Conservation (phyloP, 2,113 vertebrate species). For the Apteryx mantelli region DNA sequence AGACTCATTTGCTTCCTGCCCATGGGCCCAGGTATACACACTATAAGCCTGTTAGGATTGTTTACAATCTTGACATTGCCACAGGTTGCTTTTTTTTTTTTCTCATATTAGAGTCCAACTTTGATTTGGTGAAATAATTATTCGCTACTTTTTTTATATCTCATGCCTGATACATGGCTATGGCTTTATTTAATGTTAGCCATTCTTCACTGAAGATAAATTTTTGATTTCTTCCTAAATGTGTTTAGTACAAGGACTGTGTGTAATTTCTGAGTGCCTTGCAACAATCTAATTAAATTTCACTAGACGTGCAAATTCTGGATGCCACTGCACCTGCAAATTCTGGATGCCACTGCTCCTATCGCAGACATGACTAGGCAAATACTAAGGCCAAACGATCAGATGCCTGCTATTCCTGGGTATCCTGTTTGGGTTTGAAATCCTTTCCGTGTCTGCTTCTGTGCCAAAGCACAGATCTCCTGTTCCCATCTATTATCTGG, state of each 20-base stretch:
- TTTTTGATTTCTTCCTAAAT: not conserved
- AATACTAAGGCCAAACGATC: accelerated
- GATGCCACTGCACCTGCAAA: not conserved
- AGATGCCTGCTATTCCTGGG: not conserved
- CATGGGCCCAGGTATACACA: accelerated
- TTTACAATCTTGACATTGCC: not conserved
- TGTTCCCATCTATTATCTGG: not conserved
- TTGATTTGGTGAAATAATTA: not conserved
- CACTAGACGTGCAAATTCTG: not conserved
- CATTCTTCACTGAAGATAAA: accelerated
- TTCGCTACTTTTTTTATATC: not conserved
- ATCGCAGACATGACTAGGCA: not conserved
- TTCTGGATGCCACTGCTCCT: not conserved
- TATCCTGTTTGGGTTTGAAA: not conserved
- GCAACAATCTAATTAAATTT: not conserved
- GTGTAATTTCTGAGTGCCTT: not conserved
- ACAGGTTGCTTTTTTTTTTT: not conserved
- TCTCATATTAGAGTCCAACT: accelerated
- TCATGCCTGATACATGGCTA: not conserved
- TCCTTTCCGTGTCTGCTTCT: not conserved
- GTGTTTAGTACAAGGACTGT: not conserved
- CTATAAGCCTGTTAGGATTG: not conserved
- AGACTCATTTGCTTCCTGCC: not conserved
- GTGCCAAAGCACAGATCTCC: not conserved
- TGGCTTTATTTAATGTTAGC: not conserved